These are phyloP conservation scores for Vultur gryphus DNA, from an alignment of 2,797 vertebrate species.

Conservation along the genomic window DNA sequence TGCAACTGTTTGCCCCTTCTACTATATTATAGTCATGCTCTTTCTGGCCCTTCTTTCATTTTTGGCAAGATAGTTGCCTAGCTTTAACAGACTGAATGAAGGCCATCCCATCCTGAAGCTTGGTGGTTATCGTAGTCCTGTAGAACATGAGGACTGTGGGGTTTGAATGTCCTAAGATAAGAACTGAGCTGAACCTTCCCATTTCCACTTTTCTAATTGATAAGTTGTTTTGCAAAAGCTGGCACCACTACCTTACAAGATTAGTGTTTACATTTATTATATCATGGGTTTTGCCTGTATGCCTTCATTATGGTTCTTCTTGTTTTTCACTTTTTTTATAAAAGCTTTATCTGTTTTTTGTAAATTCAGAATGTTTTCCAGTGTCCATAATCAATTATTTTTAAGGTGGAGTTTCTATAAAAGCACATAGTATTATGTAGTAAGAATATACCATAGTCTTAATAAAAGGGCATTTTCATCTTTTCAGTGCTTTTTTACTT, in stretches of 20 bases:
- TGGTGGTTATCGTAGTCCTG: not conserved
- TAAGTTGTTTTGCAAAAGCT: not conserved
- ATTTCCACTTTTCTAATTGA: not conserved
- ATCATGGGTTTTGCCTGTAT: not conserved
- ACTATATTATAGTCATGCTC: rapidly evolving
- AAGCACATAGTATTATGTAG: not conserved
- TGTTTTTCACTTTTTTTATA: not conserved
- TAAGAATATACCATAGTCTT: not conserved
- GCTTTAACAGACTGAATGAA: not conserved
- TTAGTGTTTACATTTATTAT: not conserved
- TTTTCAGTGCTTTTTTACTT: not conserved
- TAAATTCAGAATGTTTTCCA: not conserved
- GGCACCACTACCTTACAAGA: not conserved
- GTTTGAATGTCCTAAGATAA: not conserved
- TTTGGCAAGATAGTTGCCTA: not conserved
- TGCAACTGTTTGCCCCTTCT: not conserved
- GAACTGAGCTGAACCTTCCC: not conserved
- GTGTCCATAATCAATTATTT: not conserved
- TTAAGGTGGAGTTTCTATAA: not conserved
- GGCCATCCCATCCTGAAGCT: not conserved
- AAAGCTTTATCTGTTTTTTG: not conserved
- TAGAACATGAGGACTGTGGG: not conserved
- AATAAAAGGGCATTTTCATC: not conserved
- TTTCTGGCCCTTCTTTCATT: not conserved
- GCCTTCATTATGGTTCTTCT: not conserved